Evolutionary conservation across 2,113 vertebrate species (phyloP).

Genomic region (Cyanoramphus novaezelandiae): DNA sequence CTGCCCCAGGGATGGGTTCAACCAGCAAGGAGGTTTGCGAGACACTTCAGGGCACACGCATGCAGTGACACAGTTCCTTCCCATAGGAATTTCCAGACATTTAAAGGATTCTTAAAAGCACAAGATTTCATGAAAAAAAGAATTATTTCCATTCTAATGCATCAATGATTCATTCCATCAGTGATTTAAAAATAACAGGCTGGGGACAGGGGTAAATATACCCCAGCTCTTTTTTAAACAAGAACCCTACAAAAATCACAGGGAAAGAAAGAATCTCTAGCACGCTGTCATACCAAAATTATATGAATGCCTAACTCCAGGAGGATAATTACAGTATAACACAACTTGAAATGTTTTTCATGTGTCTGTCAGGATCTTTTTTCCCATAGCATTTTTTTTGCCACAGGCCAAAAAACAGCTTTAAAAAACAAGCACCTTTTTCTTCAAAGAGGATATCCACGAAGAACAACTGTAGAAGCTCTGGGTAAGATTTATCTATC

Average conservation of each 20-base stretch:
- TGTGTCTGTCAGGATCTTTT: slow-evolving; percentile 53
- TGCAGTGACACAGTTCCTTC: neutral
- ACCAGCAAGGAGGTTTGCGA: neutral
- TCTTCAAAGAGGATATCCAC: slow-evolving; percentile 9
- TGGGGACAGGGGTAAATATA: neutral
- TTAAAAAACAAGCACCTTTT: slow-evolving; percentile 2
- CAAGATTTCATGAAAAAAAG: neutral
- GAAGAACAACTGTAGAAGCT: neutral
- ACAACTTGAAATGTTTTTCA: slow-evolving; percentile 44
- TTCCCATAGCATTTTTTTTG: neutral
- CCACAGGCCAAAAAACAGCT: neutral
- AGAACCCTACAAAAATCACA: slow-evolving; percentile 12
- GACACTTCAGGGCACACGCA: neutral
- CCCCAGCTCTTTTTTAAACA: neutral
- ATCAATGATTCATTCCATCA: neutral
- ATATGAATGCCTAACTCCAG: slow-evolving; percentile 19
- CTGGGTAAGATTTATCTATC: neutral
- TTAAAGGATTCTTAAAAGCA: neutral
- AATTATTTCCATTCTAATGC: neutral
- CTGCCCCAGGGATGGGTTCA: neutral
- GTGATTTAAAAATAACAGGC: slow-evolving; percentile 8
- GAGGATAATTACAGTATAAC: slow-evolving; percentile 52
- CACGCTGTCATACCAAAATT: slow-evolving; percentile 10
- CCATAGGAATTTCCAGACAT: neutral
- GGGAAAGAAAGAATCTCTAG: neutral